Conservation (phyloP, 2,797 vertebrate species). For the Cottoperca gobio region DNA sequence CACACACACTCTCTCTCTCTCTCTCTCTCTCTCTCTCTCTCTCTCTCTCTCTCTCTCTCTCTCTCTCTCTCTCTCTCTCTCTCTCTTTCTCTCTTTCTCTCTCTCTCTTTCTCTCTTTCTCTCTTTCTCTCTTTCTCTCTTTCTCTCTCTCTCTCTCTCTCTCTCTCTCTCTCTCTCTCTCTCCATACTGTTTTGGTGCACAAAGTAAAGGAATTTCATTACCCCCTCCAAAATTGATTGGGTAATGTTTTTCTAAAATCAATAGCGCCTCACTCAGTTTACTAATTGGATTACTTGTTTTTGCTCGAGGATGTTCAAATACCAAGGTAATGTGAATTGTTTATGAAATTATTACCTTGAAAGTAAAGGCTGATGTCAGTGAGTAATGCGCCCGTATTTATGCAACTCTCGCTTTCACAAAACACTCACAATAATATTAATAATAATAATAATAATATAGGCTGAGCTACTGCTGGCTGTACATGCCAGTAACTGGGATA, state of each 20-base stretch:
- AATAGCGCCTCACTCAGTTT: constrained; percentile 78
- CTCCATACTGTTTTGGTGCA: constrained; percentile 51
- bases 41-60: too few relatives aligned
- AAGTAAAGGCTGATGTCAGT: constrained; percentile 64
- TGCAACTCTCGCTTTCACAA: constrained; percentile 54
- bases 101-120: too few relatives aligned
- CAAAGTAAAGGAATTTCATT: constrained; percentile 80
- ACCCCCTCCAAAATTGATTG: constrained; percentile 76
- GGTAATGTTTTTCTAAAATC: constrained; percentile 79
- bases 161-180: too few relatives aligned
- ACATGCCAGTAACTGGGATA: constrained; percentile 68
- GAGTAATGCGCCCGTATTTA: constrained; percentile 64
- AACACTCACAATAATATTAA: constrained; percentile 48
- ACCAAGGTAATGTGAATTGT: constrained; percentile 79
- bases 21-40: too few relatives aligned
- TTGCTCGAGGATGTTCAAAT: constrained; percentile 76
- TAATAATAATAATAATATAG: constrained; percentile 60
- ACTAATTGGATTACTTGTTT: constrained; percentile 83
- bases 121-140: too few relatives aligned
- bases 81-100: too few relatives aligned
- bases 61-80: too few relatives aligned
- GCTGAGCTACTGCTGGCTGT: constrained; percentile 39
- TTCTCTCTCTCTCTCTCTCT: too few relatives aligned
- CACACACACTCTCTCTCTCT: background rate
- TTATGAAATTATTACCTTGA: constrained; percentile 80